A percentile compares a stretch with the other conserved stretches of the same genome.
These are phyloP conservation scores for Aurelia aurita DNA, from an alignment of 30 jellyfish, hydroid and myxozoan genomes.

Conservation along the genomic window DNA sequence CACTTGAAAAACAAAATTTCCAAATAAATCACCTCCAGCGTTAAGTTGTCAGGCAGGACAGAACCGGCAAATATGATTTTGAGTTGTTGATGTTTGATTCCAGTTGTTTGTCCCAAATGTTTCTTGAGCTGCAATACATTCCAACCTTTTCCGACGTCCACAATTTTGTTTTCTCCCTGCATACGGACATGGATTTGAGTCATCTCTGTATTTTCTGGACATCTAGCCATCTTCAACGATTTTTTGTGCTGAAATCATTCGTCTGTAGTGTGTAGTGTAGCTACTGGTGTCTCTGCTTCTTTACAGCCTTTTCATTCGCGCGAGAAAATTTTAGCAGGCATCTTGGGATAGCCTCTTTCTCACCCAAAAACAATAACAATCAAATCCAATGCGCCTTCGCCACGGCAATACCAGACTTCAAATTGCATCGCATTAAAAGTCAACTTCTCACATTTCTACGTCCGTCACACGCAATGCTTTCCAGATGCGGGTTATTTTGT, in stretches of 20 bases:
- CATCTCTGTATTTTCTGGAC: neutral
- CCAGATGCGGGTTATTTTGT: no score
- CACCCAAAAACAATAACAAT: neutral
- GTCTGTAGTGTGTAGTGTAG: no score
- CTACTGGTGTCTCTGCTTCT: no score
- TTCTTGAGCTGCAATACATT: slow-evolving; percentile 46
- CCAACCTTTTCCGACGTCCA: slow-evolving; percentile 50
- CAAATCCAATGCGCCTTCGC: no score
- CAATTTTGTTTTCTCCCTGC: slow-evolving; percentile 59
- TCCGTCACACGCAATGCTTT: no score
- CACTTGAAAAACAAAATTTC: neutral
- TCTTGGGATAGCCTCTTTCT: neutral
- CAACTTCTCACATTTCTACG: no score
- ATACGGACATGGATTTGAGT: slow-evolving; percentile 43
- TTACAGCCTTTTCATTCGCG: no score
- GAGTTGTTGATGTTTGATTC: slow-evolving; percentile 31
- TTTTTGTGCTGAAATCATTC: no score
- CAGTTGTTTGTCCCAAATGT: slow-evolving; percentile 20
- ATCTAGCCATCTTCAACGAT: neutral
- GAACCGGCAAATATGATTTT: slow-evolving; percentile 76
- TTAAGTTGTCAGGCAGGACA: slow-evolving; percentile 45
- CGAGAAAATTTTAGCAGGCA: neutral
- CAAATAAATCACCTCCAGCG: slow-evolving; percentile 41
- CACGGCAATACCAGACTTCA: no score
- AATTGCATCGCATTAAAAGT: no score